phyloP scores from a whole-genome alignment of 2,113 vertebrate species.

The Fulica atra region DNA sequence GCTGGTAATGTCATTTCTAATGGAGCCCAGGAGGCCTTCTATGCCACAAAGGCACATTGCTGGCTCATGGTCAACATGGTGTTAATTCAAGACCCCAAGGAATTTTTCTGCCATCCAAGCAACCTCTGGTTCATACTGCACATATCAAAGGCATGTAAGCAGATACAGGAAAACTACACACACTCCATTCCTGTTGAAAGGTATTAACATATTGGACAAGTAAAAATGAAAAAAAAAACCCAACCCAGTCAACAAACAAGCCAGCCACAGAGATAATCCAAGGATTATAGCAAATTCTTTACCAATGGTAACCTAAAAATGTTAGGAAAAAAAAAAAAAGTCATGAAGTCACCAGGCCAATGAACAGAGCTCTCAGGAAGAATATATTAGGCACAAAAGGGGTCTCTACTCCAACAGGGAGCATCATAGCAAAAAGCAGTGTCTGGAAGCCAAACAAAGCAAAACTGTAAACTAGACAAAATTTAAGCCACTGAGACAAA shows the following conservation, averaged over 20 bases:
- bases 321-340: background rate
- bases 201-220: background rate
- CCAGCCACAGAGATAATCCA: background rate
- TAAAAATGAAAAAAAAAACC: background rate
- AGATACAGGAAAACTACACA: background rate
- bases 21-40: background rate
- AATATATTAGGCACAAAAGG: background rate
- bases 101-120: background rate
- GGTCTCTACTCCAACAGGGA: background rate
- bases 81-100: background rate
- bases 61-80: background rate
- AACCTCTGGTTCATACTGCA: fast-evolving
- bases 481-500: background rate
- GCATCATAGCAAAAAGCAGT: background rate
- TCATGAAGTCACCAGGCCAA: background rate
- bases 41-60: background rate
- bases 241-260: no score
- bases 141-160: fast-evolving
- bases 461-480: background rate
- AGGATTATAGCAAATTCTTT: background rate
- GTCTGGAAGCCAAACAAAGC: background rate
- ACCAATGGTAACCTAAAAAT: background rate
- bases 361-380: background rate
- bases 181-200: background rate
- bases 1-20: background rate